Evolutionary conservation across 92 coral and sea anemone species (phyloP), one percentile per base, ranked within the genome.

Genomic region (Pocillopora meandrina): DNA sequence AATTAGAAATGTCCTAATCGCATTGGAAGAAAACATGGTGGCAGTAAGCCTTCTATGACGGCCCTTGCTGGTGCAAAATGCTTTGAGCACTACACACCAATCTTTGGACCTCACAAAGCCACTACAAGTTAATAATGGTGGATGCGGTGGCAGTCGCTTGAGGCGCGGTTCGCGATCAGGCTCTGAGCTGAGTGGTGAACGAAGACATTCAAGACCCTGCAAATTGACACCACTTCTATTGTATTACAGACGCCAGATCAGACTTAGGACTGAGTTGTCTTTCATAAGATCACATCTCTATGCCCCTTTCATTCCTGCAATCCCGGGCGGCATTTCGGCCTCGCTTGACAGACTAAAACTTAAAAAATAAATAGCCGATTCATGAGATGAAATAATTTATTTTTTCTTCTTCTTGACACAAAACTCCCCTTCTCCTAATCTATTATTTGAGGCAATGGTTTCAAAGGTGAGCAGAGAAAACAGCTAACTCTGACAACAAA

Each of bases 11-110:
- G 88, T 23, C 76, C 75, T 36, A 52, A 87, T 70, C 81, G 83
- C 83, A 49, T 75, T 78, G 65, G 78, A 72, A 60, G 86, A 68
- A 57, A 83, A 89, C 93, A 90, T 90, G 81, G 71, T 77, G 85
- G 61, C 61, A 73, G 75, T 31, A 86, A 74, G 67, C 89, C 82
- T 47, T 58, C 75, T 36, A 68, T 49, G 85, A 20, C 69, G 80
- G 90, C 61, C 91, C 91, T 82, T 79, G 85, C 78, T 89, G 75
- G 89, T 80, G 93, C 89, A 90, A 87, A 87, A 90, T 90, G 93
- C 93, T 66, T 87, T 21, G 10, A 72, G 93, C 93, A 90, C 93
- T 84, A 90, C 89, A 80, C 93, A 87, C 91, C 81, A 69, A 82
- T 60, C 52, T 14, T 20, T 61, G 79, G 86, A 82, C 86, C 86